Conservation (phyloP, 2,797 vertebrate species). For the Corythornis leucogaster region DNA sequence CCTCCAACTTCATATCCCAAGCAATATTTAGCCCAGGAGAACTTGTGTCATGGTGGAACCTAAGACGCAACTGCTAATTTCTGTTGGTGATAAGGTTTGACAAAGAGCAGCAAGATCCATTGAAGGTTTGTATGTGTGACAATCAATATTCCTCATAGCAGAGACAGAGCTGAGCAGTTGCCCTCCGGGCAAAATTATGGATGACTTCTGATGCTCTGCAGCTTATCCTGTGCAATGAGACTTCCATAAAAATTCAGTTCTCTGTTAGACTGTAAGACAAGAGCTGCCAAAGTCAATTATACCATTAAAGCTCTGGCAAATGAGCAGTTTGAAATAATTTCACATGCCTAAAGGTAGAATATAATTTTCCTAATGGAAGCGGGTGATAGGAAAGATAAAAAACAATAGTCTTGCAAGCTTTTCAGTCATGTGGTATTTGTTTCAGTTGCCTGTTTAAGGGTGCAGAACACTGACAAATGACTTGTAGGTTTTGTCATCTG, state of each 20-base stretch:
- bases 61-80: not conserved
- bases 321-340: too few relatives aligned
- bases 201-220: too few relatives aligned
- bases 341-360: too few relatives aligned
- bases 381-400: not conserved
- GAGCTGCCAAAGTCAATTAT: too few relatives aligned
- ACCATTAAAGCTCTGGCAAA: too few relatives aligned
- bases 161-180: too few relatives aligned
- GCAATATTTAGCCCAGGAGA: not conserved
- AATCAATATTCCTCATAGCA: too few relatives aligned
- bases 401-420: not conserved
- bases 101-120: not conserved
- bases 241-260: too few relatives aligned
- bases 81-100: not conserved
- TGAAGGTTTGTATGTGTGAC: not conserved
- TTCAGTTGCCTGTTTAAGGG: not conserved
- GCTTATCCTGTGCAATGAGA: too few relatives aligned
- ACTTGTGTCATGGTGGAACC: not conserved
- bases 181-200: too few relatives aligned
- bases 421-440: not conserved
- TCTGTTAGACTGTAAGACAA: too few relatives aligned
- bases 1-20: not conserved
- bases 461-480: not conserved
- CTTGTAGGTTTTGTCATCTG: not conserved
- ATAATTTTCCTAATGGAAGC: not conserved